phyloP scores from a whole-genome alignment of 1,140 invertebrate genomes.

The Drosophila arizonae region DNA sequence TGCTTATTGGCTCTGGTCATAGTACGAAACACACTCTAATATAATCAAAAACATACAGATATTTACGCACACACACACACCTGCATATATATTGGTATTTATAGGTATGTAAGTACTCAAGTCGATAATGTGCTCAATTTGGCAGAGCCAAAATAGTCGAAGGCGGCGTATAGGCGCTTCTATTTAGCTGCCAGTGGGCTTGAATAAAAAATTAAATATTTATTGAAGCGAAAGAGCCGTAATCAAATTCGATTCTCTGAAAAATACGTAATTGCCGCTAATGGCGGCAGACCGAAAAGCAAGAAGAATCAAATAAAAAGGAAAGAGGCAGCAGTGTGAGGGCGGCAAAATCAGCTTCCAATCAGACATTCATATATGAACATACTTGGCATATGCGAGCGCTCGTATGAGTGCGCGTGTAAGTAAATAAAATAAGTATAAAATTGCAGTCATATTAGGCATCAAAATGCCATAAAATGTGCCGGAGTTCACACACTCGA shows the following conservation, averaged over 20 bases:
- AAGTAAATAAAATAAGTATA: slow-evolving; percentile 70
- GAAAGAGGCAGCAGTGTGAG: not conserved
- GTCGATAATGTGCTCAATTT: slow-evolving; percentile 25
- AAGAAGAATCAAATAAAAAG: not conserved
- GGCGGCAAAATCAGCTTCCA: slow-evolving; percentile 15
- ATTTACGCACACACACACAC: not conserved
- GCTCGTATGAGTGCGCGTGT: slow-evolving; percentile 14
- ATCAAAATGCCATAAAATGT: slow-evolving; percentile 75
- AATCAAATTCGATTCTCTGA: slow-evolving; percentile 65
- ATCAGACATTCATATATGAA: slow-evolving; percentile 51
- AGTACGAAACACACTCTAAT: slow-evolving; percentile 28
- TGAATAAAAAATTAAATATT: slow-evolving; percentile 46
- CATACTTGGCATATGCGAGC: slow-evolving; percentile 12
- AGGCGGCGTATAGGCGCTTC: slow-evolving; percentile 27
- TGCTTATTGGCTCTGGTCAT: slow-evolving; percentile 32
- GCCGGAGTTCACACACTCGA: slow-evolving; percentile 61
- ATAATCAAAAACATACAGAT: slow-evolving; percentile 6
- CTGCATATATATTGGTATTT: slow-evolving; percentile 21
- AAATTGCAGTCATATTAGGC: slow-evolving; percentile 74
- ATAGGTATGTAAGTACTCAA: slow-evolving; percentile 28
- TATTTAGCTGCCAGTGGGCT: slow-evolving; percentile 9
- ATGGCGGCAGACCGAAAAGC: slow-evolving; percentile 27
- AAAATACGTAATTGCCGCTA: slow-evolving; percentile 68
- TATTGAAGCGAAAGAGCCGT: slow-evolving; percentile 31
- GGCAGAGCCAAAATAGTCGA: slow-evolving; percentile 7